A percentile compares a stretch with the other conserved stretches of the same genome.
Evolutionary conservation across 2,113 vertebrate genomes (phyloP).

Genomic region (Syngnathus scovelli): DNA sequence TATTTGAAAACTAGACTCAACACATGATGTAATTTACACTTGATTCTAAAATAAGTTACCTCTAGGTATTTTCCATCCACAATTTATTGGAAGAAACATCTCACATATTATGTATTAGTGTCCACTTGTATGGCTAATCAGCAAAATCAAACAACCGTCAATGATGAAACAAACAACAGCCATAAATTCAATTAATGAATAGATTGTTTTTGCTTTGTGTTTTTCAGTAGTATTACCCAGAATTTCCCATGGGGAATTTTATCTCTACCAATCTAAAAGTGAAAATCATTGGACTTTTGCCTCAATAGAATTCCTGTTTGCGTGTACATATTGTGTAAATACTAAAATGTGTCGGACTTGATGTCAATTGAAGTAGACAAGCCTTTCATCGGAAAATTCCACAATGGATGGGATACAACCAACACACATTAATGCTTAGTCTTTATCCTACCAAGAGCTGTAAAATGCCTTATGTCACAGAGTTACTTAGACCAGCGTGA

Average conservation of each 20-base stretch:
- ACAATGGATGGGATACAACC: background rate
- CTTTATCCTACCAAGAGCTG: background rate
- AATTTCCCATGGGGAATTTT: too few species aligned
- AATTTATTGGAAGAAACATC: background rate
- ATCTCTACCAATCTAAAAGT: background rate
- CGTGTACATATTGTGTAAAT: too few species aligned
- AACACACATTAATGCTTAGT: conserved; percentile 23
- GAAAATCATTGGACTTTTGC: background rate
- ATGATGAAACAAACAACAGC: background rate
- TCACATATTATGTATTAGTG: background rate
- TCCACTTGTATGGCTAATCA: background rate
- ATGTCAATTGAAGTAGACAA: background rate
- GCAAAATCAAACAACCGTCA: background rate
- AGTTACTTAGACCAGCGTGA: conserved; percentile 49
- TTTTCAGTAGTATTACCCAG: too few species aligned
- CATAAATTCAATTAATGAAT: background rate
- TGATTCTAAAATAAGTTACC: background rate
- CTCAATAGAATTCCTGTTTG: background rate
- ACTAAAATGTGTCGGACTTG: background rate
- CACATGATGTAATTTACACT: background rate
- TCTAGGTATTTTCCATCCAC: background rate
- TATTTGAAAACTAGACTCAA: background rate
- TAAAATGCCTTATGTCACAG: conserved; percentile 34
- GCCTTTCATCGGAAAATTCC: background rate
- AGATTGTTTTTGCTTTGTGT: too few species aligned